Conservation (phyloP, 2,888 invertebrate species). For the Lycocerus yunnanus region DNA sequence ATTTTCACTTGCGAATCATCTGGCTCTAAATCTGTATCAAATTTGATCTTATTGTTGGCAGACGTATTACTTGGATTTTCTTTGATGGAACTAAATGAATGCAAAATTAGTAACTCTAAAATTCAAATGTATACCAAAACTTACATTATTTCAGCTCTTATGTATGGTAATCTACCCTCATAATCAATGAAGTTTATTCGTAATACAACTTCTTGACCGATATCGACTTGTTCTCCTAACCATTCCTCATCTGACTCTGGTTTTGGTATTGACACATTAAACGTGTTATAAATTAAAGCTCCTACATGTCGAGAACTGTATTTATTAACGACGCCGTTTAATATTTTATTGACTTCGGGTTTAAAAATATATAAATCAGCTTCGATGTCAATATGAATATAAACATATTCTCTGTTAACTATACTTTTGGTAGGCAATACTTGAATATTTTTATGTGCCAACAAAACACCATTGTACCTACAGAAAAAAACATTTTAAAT, state of each 20-base stretch:
- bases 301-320: slow-evolving; percentile 69
- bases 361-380: slow-evolving; percentile 73
- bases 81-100: slow-evolving; percentile 20
- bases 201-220: slow-evolving; percentile 67
- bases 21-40: neutral
- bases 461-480: slow-evolving; percentile 69
- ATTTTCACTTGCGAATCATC: neutral
- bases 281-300: slow-evolving; percentile 70
- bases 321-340: slow-evolving; percentile 71
- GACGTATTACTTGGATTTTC: neutral
- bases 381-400: slow-evolving; percentile 68
- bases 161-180: slow-evolving; percentile 65
- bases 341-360: slow-evolving; percentile 63
- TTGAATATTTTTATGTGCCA: slow-evolving; percentile 69
- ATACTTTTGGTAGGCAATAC: slow-evolving; percentile 63
- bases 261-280: slow-evolving; percentile 72
- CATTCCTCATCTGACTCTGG: slow-evolving; percentile 57
- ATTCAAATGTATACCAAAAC: slow-evolving; percentile 7
- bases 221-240: slow-evolving; percentile 61
- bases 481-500: slow-evolving; percentile 43
- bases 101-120: neutral
- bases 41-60: neutral
- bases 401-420: slow-evolving; percentile 65
- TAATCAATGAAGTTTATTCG: slow-evolving; percentile 63
- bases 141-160: slow-evolving; percentile 63